These are phyloP conservation scores for Tinea trinotella DNA, from an alignment of 2,888 invertebrate genomes.

Conservation along the genomic window DNA sequence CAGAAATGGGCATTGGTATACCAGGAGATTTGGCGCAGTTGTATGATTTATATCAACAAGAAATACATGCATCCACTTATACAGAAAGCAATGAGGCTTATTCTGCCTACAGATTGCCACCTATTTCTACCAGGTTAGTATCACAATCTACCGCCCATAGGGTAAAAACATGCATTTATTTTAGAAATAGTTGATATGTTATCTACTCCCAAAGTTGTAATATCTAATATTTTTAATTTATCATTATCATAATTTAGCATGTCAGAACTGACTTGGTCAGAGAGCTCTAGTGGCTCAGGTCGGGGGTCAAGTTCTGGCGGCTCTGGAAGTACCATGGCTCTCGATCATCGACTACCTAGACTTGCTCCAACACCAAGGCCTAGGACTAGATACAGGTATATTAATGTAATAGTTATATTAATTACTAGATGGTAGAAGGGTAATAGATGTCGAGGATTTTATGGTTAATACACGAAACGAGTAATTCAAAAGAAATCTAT, in stretches of 20 bases:
- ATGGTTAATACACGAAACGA: too few species aligned
- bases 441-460: too few species aligned
- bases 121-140: constrained; percentile 73
- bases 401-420: too few species aligned
- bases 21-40: constrained; percentile 84
- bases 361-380: constrained; percentile 52
- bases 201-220: neutral
- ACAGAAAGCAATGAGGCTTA: constrained; percentile 74
- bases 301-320: constrained; percentile 66
- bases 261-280: constrained; percentile 63
- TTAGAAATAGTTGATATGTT: neutral
- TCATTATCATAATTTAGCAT: constrained; percentile 30
- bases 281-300: constrained; percentile 62
- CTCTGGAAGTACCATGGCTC: constrained; percentile 40
- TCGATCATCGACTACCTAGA: constrained; percentile 46
- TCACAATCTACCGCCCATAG: neutral
- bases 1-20: constrained; percentile 79
- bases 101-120: constrained; percentile 73
- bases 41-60: constrained; percentile 87
- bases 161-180: neutral
- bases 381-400: constrained; percentile 56
- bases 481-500: too few species aligned
- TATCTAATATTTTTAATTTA: constrained; percentile 3
- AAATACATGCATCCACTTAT: constrained; percentile 87
- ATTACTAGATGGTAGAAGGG: too few species aligned